A percentile compares a stretch with the other conserved stretches of the same genome.
Evolutionary conservation across 53 echinoderm and acorn worm species (phyloP).

Genomic region (Holothuria scabra): DNA sequence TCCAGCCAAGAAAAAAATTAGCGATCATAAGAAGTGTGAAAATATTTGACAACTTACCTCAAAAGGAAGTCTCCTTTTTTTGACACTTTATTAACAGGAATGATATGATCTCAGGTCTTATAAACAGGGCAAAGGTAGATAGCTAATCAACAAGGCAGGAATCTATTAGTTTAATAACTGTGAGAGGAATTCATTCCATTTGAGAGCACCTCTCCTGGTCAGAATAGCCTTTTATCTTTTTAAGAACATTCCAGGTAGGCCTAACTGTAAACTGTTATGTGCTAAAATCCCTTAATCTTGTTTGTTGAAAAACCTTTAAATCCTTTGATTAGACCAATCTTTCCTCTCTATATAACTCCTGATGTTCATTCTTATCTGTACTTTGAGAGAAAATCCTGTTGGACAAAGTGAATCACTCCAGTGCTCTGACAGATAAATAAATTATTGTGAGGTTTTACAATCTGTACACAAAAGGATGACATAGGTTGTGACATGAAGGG

Average conservation of each 20-base stretch:
- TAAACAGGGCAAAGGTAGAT: too few species aligned
- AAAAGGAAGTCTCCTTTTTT: too few species aligned
- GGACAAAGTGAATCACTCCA: background rate
- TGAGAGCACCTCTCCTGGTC: too few species aligned
- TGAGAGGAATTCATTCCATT: too few species aligned
- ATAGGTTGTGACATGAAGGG: slow-evolving; percentile 2
- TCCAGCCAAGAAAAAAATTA: too few species aligned
- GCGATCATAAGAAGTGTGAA: too few species aligned
- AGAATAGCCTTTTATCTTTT: slow-evolving; percentile 4
- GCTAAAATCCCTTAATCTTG: slow-evolving; percentile 26
- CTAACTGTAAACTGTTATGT: slow-evolving; percentile 45
- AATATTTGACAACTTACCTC: too few species aligned
- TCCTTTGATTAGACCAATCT: slow-evolving; percentile 24
- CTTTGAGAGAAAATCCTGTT: background rate
- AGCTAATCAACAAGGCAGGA: too few species aligned
- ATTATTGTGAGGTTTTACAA: background rate
- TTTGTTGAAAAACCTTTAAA: slow-evolving; percentile 8
- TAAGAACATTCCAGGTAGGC: slow-evolving; percentile 25
- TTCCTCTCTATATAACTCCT: background rate
- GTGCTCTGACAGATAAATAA: slow-evolving; percentile 17
- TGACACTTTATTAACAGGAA: too few species aligned
- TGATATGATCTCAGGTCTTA: too few species aligned
- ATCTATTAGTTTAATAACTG: too few species aligned
- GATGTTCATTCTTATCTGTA: background rate
- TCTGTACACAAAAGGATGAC: slow-evolving; percentile 14